Evolutionary conservation across 1,140 invertebrate species (phyloP).

Genomic region (Brachionus calyciflorus): DNA sequence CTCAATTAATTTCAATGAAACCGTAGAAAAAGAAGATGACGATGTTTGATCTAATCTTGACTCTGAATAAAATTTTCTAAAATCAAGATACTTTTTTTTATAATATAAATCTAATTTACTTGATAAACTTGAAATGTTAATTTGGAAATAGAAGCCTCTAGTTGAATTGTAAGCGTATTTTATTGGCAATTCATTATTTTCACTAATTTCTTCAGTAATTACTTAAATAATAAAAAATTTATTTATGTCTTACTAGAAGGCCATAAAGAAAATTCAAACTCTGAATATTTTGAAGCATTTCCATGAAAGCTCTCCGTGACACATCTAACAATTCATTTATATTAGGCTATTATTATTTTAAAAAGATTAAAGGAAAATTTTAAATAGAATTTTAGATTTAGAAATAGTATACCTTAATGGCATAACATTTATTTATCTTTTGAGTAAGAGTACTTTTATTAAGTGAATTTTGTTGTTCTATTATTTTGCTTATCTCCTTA

Average conservation of each 20-base stretch:
- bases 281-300: slow-evolving; percentile 24
- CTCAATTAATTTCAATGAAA: neutral
- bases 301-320: neutral
- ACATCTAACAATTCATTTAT: slow-evolving; percentile 5
- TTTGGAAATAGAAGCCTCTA: slow-evolving; percentile 32
- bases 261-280: neutral
- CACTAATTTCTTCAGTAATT: neutral
- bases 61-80: neutral
- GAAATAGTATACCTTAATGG: slow-evolving; percentile 7
- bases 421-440: slow-evolving; percentile 34
- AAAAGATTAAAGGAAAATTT: neutral
- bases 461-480: neutral
- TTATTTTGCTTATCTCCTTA: neutral
- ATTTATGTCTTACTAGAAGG: neutral
- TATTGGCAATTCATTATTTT: neutral
- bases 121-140: neutral
- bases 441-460: neutral
- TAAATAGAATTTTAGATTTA: neutral
- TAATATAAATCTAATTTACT: too few species aligned
- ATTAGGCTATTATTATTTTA: neutral
- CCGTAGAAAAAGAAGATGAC: neutral
- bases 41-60: neutral
- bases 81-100: too few species aligned
- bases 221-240: neutral
- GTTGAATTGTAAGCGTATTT: slow-evolving; percentile 13